Conservation (phyloP, 2,797 vertebrate species). For the Oreochromis mossambicus region DNA sequence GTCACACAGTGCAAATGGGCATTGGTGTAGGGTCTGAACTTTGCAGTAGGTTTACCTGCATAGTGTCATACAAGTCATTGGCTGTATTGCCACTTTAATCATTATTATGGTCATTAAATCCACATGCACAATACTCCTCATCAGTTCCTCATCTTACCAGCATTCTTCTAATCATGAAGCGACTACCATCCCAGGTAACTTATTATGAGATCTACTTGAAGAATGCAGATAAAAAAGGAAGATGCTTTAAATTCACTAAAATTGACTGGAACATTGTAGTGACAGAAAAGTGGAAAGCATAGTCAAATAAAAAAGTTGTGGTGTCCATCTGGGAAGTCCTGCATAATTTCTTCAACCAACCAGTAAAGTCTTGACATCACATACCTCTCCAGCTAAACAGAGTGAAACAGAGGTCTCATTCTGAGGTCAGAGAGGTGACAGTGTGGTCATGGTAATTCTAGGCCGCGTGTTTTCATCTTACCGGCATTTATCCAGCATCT, state of each 20-base stretch:
- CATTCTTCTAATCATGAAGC: neutral
- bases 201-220: neutral
- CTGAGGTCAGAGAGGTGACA: slow-evolving; percentile 40
- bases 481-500: slow-evolving; percentile 32
- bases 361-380: neutral
- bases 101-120: neutral
- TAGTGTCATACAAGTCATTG: neutral
- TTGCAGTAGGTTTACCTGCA: neutral
- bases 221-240: neutral
- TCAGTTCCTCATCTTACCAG: neutral
- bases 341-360: neutral
- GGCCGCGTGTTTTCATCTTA: slow-evolving; percentile 50
- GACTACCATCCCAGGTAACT: neutral
- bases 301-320: neutral
- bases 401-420: neutral
- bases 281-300: neutral
- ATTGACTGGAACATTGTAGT: neutral
- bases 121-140: neutral
- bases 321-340: neutral
- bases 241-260: neutral
- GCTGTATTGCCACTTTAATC: neutral
- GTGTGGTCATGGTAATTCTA: slow-evolving; percentile 48
- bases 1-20: neutral
- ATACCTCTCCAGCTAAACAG: neutral
- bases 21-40: neutral